These are phyloP conservation scores for Marmota monax DNA, from an alignment of 2,113 vertebrate species.

Conservation along the genomic window DNA sequence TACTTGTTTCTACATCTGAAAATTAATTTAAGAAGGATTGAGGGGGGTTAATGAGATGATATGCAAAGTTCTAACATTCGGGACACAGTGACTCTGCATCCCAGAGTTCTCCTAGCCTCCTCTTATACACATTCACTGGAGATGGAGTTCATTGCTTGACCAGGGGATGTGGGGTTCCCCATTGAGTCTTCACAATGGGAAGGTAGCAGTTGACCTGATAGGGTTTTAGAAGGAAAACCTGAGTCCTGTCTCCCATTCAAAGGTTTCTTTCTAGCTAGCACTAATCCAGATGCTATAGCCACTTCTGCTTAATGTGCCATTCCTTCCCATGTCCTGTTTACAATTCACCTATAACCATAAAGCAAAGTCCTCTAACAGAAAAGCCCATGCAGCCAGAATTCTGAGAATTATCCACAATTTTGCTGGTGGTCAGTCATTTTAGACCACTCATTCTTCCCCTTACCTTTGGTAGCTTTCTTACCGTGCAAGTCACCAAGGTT, in stretches of 20 bases:
- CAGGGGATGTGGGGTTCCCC: too few relatives aligned
- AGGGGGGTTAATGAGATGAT: neutral
- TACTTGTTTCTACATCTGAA: neutral
- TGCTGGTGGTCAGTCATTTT: slow-evolving; percentile 44
- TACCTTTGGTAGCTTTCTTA: slow-evolving; percentile 65
- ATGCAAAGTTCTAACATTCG: neutral
- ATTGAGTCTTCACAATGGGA: neutral
- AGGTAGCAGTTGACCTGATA: neutral
- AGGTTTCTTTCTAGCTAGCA: neutral
- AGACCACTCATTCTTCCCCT: neutral
- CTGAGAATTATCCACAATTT: neutral
- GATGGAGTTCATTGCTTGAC: neutral
- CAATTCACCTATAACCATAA: neutral
- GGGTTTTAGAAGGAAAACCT: neutral
- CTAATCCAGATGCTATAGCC: neutral
- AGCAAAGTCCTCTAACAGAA: neutral
- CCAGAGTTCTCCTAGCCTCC: neutral
- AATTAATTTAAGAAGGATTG: neutral
- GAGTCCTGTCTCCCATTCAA: neutral
- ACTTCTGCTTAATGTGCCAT: neutral
- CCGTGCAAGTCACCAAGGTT: slow-evolving; percentile 53
- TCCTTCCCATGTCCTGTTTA: neutral
- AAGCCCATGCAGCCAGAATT: neutral
- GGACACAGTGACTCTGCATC: neutral
- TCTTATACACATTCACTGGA: neutral